A percentile compares a stretch with the other conserved stretches of the same genome.
Conservation (phyloP, 2,888 invertebrate species). For the Eutolmus rufibarbis region DNA sequence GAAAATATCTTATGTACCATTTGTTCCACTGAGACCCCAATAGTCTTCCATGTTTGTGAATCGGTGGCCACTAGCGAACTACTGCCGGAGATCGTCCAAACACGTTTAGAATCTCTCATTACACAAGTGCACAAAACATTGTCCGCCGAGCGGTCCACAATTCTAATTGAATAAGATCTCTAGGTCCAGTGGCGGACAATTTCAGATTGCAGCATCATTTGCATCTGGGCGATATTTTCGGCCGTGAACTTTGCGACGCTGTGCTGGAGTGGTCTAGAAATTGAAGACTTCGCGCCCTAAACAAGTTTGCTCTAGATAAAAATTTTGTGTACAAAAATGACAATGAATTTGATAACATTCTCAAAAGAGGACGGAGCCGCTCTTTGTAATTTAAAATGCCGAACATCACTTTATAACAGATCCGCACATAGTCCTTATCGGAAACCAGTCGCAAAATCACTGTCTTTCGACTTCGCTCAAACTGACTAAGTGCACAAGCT, state of each 20-base stretch:
- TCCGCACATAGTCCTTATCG: background rate
- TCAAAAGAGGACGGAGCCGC: background rate
- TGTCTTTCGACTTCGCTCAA: background rate
- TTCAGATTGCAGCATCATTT: conserved; percentile 20
- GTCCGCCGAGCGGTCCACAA: conserved; percentile 16
- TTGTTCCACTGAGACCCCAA: conserved; percentile 63
- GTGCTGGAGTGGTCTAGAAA: conserved; percentile 11
- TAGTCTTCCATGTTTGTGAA: conserved; percentile 57
- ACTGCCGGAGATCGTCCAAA: conserved; percentile 42
- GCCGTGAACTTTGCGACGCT: conserved; percentile 18
- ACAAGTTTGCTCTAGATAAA: conserved; percentile 1
- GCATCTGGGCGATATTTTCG: conserved; percentile 16
- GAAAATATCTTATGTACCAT: conserved; percentile 54
- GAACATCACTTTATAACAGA: background rate
- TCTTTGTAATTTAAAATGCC: background rate
- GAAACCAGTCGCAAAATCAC: background rate
- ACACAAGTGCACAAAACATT: conserved; percentile 42
- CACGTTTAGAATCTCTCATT: conserved; percentile 45
- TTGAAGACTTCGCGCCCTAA: background rate
- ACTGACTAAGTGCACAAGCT: background rate
- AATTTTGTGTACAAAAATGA: background rate
- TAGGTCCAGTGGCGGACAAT: conserved; percentile 43
- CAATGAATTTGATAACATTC: background rate
- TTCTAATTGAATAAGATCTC: conserved; percentile 35
- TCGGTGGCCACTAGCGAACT: conserved; percentile 51